These are phyloP conservation scores for Lasiurus cinereus DNA, from an alignment of 2,113 vertebrate genomes.

Conservation along the genomic window DNA sequence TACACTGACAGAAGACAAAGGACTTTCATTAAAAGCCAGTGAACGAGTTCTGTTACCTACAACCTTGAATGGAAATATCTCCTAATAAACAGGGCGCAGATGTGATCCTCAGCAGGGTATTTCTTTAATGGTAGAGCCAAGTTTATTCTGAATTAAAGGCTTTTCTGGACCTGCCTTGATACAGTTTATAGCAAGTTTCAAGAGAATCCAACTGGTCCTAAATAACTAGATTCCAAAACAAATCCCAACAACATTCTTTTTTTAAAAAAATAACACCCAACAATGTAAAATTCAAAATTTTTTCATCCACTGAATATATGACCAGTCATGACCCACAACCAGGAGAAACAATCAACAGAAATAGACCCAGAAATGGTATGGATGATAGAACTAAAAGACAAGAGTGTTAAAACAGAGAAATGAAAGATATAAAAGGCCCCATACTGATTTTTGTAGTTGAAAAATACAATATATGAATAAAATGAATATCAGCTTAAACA, in stretches of 20 bases:
- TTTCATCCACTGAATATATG: slow-evolving; percentile 4
- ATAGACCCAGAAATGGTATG: not conserved
- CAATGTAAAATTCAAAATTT: not conserved
- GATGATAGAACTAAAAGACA: not conserved
- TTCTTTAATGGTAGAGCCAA: not conserved
- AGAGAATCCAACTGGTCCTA: not conserved
- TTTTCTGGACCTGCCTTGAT: not conserved
- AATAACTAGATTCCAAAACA: slow-evolving; percentile 9
- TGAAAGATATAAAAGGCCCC: not conserved
- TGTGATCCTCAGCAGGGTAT: not conserved
- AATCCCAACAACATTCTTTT: not conserved
- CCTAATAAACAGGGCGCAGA: not conserved
- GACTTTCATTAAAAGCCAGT: not conserved
- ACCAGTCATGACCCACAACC: not conserved
- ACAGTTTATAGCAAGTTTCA: not conserved
- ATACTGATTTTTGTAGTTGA: not conserved
- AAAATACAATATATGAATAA: not conserved
- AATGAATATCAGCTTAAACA: not conserved
- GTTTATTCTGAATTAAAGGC: not conserved
- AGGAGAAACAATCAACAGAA: not conserved
- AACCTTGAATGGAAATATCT: not conserved
- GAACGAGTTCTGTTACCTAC: not conserved
- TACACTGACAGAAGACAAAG: not conserved
- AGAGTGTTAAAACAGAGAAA: not conserved
- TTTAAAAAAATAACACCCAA: not conserved